Base-by-base conservation (phyloP, 2,888 invertebrate species). In the Aleiodes leptofemur region DNA sequence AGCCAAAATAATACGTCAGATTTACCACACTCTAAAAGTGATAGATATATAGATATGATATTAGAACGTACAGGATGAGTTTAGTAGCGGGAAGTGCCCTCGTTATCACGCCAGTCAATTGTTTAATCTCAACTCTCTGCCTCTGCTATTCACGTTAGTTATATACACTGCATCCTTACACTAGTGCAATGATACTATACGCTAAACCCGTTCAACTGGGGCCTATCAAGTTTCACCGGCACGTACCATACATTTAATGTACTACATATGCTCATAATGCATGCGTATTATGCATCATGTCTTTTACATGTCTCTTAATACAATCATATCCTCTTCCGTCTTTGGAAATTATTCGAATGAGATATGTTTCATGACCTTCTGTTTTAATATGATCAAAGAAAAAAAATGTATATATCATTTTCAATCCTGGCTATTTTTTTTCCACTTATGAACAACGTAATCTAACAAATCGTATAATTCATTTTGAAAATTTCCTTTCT, bases 21-120 rank as follows among this genome's bases (percentile, higher is more conserved):
- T 64, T 16, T 61, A n/a, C 61, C 38, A n/a, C 14, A 48, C 64
- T 64, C 48, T 48, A 78, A 79, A 78, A 79, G 76, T 76, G 43
- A 80, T 50, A 43, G 55, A 69, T 50, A 38, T 69, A 48, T 57
- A 51, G 74, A 75, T 72, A 53, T 53, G 53, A 16, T 53, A 51
- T 68, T 61, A 76, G 72, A 77, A 70, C 68, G 78, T 53, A 81
- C 83, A 84, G 86, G 86, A 85, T 86, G 86, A 85, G 83, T 83
- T 87, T 86, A 86, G 84, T 82, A 84, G 84, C 87, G 87, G 87
- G 87, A 87, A 87, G 87, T 87, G 87, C 83, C 86, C 87, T 87
- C 87, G 86, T 88, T 88, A 88, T 87, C 85, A 85, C 88, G 83
- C 87, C 86, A 83, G 83, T 82, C 87, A 88, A 88, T 88, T 86